A percentile compares a stretch with the other conserved stretches of the same genome.
These are phyloP conservation scores for Poecilia picta DNA, from an alignment of 2,797 vertebrate species.

Conservation along the genomic window DNA sequence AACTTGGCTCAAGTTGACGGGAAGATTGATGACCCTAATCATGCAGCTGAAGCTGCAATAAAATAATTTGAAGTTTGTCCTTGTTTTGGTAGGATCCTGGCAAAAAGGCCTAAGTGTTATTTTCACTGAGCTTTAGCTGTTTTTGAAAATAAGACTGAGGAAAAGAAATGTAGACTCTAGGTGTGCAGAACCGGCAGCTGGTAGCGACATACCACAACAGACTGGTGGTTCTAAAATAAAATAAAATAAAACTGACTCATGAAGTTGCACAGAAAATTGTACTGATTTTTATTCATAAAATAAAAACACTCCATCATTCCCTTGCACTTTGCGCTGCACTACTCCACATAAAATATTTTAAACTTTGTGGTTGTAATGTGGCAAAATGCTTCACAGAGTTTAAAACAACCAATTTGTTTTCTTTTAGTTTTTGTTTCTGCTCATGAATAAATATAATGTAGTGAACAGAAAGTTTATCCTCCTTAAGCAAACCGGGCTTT, in stretches of 20 bases:
- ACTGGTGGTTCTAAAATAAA: background rate
- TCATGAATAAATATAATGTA: background rate
- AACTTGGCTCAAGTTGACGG: background rate
- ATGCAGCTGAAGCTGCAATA: background rate
- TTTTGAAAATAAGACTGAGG: background rate
- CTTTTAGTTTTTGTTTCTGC: background rate
- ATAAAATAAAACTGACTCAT: background rate
- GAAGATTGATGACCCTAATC: background rate
- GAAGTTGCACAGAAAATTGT: background rate
- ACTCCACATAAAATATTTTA: background rate
- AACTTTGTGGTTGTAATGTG: background rate
- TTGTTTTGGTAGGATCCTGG: background rate
- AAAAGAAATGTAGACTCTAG: background rate
- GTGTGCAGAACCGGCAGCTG: background rate
- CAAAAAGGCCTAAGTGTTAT: background rate
- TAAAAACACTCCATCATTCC: background rate
- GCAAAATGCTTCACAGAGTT: background rate
- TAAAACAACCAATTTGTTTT: background rate
- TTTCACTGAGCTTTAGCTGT: background rate
- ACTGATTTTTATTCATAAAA: background rate
- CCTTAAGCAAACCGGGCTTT: background rate
- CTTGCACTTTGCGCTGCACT: background rate
- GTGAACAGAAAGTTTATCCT: constrained; percentile 9
- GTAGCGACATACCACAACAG: background rate
- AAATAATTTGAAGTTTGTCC: background rate